A percentile compares a stretch with the other conserved stretches of the same genome.
phyloP scores from a whole-genome alignment of 1,140 invertebrate species.

The Phthorimaea operculella region DNA sequence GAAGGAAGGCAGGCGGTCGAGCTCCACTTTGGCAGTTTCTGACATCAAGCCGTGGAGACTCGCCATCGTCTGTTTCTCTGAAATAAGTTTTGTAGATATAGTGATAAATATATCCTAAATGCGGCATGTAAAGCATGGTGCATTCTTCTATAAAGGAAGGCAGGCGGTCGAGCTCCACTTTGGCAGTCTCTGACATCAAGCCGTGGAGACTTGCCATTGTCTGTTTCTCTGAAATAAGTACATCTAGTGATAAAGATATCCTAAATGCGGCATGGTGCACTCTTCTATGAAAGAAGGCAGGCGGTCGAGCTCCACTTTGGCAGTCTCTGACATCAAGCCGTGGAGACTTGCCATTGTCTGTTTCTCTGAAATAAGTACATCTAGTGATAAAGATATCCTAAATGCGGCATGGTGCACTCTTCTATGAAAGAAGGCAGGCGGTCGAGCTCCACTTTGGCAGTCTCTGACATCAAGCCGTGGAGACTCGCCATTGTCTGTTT shows the following conservation, averaged over 20 bases:
- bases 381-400: slow-evolving; percentile 87
- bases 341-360: slow-evolving; percentile 66
- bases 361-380: too few species aligned
- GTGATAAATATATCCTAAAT: slow-evolving; percentile 88
- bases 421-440: slow-evolving; percentile 73
- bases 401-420: slow-evolving; percentile 82
- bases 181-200: slow-evolving; percentile 73
- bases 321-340: slow-evolving; percentile 73
- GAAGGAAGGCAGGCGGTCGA: slow-evolving; percentile 72
- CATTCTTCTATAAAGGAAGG: slow-evolving; percentile 76
- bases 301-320: slow-evolving; percentile 73
- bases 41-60: slow-evolving; percentile 71
- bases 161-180: slow-evolving; percentile 75
- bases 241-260: too few species aligned
- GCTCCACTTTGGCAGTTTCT: slow-evolving; percentile 74
- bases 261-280: slow-evolving; percentile 83
- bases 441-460: slow-evolving; percentile 76
- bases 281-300: slow-evolving; percentile 74
- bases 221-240: slow-evolving; percentile 50
- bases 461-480: slow-evolving; percentile 71
- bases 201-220: slow-evolving; percentile 67
- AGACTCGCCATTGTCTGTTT: slow-evolving; percentile 64
- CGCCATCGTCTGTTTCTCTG: slow-evolving; percentile 62
- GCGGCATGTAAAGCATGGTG: slow-evolving; percentile 81
- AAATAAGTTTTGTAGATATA: slow-evolving; percentile 19